These are phyloP conservation scores for Heliconius ethilla DNA, from an alignment of 2,888 invertebrate genomes.

Conservation along the genomic window DNA sequence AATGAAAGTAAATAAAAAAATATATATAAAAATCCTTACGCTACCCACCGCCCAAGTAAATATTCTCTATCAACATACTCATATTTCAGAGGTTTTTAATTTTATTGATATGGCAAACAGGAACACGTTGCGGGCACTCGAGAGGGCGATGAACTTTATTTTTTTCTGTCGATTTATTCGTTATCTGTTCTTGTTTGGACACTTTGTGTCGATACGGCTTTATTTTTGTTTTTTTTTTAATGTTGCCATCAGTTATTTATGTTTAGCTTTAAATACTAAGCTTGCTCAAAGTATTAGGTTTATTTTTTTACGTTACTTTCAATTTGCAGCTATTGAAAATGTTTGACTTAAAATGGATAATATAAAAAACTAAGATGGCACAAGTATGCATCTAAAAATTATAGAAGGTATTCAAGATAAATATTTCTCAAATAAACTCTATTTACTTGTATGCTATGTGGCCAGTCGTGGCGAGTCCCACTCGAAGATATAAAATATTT, in stretches of 20 bases:
- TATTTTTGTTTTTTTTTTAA: conserved; percentile 34
- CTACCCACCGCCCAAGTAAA: conserved; percentile 44
- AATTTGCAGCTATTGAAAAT: conserved; percentile 1
- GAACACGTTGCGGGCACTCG: conserved; percentile 57
- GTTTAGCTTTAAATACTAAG: conserved; percentile 27
- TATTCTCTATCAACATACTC: conserved; percentile 44
- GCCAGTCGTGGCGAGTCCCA: too few species aligned
- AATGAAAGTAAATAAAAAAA: conserved; percentile 1
- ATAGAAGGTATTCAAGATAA: neutral
- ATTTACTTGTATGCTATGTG: too few species aligned
- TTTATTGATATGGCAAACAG: conserved; percentile 55
- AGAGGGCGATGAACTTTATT: conserved; percentile 55
- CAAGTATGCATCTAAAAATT: neutral
- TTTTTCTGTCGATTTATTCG: conserved; percentile 47
- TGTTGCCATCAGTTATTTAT: conserved; percentile 28
- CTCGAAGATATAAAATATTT: too few species aligned
- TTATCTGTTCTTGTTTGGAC: conserved; percentile 47
- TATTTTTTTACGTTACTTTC: neutral
- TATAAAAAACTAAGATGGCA: neutral
- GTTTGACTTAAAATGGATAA: neutral
- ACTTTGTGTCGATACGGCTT: conserved; percentile 38
- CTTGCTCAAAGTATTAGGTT: conserved; percentile 4
- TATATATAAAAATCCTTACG: conserved; percentile 24
- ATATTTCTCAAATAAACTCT: neutral
- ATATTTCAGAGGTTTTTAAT: conserved; percentile 48